Conservation (phyloP, 2,888 invertebrate genomes). For the Campopleginae sp. region DNA sequence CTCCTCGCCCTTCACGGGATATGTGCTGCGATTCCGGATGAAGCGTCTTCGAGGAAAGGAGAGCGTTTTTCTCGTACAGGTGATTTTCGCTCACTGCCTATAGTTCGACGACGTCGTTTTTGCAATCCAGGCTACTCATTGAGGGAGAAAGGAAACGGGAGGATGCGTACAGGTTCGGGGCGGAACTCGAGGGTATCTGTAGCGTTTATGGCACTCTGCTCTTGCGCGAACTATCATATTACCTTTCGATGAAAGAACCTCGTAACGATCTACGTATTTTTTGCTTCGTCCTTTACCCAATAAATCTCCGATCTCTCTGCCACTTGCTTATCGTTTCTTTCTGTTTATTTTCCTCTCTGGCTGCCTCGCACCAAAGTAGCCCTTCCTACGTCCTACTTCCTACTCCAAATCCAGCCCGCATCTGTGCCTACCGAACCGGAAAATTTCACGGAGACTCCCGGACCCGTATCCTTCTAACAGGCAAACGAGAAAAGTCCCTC, state of each 20-base stretch:
- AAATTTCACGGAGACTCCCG: slow-evolving; percentile 56
- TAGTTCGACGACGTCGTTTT: slow-evolving; percentile 9
- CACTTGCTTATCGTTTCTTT: not conserved
- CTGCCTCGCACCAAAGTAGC: not conserved
- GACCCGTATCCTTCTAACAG: slow-evolving; percentile 29
- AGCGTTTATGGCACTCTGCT: slow-evolving; percentile 35
- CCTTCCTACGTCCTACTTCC: too few species aligned
- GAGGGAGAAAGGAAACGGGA: slow-evolving; percentile 10
- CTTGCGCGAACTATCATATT: slow-evolving; percentile 51
- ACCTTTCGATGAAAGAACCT: slow-evolving; percentile 57
- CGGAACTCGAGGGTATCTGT: slow-evolving; percentile 31
- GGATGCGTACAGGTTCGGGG: not conserved
- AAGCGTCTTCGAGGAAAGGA: slow-evolving; percentile 13
- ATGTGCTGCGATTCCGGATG: slow-evolving; percentile 34
- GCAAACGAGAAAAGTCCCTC: slow-evolving; percentile 31
- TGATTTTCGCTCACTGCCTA: slow-evolving; percentile 27
- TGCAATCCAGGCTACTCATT: slow-evolving; percentile 56
- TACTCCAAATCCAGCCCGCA: slow-evolving; percentile 52
- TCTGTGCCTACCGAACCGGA: slow-evolving; percentile 58
- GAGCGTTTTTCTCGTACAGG: slow-evolving; percentile 47
- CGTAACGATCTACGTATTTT: slow-evolving; percentile 49
- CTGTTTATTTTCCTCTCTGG: not conserved
- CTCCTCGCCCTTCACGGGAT: slow-evolving; percentile 19
- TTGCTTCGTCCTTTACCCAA: slow-evolving; percentile 3
- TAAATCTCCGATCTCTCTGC: slow-evolving; percentile 42